Conservation (phyloP, 2,113 vertebrate species). For the Dicrurus megarhynchus region DNA sequence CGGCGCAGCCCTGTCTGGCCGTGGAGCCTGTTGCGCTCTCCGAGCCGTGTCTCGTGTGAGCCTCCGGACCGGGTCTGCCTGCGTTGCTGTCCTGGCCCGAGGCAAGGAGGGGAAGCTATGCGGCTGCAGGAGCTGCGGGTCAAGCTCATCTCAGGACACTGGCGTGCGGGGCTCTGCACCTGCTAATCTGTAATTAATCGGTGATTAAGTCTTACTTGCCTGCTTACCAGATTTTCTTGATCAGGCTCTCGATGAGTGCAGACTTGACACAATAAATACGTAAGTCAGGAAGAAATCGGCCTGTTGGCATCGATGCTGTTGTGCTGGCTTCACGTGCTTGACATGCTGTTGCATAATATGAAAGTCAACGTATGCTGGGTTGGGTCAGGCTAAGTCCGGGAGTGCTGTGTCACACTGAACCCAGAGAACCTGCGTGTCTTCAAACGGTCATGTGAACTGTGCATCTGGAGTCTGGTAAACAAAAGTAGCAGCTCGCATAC, state of each 20-base stretch:
- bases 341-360: accelerated
- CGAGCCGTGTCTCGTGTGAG: background rate
- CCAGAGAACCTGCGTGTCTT: accelerated
- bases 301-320: accelerated
- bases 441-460: accelerated
- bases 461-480: background rate
- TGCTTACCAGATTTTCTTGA: background rate
- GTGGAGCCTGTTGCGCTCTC: too few relatives aligned
- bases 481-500: accelerated
- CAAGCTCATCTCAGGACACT: background rate
- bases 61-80: background rate
- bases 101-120: accelerated
- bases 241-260: background rate
- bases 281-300: background rate
- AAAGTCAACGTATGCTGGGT: accelerated
- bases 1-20: too few relatives aligned
- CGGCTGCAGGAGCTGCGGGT: background rate
- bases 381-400: accelerated
- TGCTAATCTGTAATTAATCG: background rate
- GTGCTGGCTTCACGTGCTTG: background rate
- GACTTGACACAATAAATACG: background rate
- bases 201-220: background rate
- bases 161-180: background rate
- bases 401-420: accelerated
- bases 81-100: background rate